Base-by-base conservation (phyloP, 30 jellyfish, hydroid and myxozoan species). In the Pseudorhiza aurosa region DNA sequence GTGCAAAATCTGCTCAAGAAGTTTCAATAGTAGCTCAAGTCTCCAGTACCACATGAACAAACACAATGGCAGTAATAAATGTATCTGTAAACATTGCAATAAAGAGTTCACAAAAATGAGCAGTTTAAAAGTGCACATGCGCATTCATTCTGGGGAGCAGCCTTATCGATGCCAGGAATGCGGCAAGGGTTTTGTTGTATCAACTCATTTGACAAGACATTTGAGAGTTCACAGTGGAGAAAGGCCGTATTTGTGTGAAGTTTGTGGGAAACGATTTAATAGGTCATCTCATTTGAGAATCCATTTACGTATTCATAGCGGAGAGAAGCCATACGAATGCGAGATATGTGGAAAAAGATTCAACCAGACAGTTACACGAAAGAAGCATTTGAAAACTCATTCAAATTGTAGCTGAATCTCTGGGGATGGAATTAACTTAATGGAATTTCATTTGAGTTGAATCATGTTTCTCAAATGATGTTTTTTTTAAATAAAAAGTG, bases 91-190 rank as follows among this genome's bases (percentile, higher is more conserved):
- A 11, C 72, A 55, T 31, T 82, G 94, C 81, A 71, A 68, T 22
- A 82, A 82, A 50, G 87, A 82, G 49, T 82, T 82, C 81, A 69
- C 87, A 32, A 69, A 82, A 47, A 69, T 59, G 82, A 82, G 94
- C 72, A 82, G 94, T 53, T 58, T 82, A 60, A 82, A 82, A 36
- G 87, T 82, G 17, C 94, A 82, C 35, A 28, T 82, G 82, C 72
- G 94, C 31, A 68, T 60, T 14, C 94, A 82, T 46, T 65, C 87
- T 0, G 94, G 94, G 6, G 94, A 82, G 63, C 86, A 82, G 75
- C 94, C 94, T 17, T 82, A 68, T 40, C 65, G 68, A 26, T 82
- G 94, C 58, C 87, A 68, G 47, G 86, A 68, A 32, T 82, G 94
- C 70, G 94, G 94, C 44, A 82, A 82, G 44, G 81, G 86, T 8